phyloP scores from a whole-genome alignment of 2,113 vertebrate species.

The Oceanodroma tethys region DNA sequence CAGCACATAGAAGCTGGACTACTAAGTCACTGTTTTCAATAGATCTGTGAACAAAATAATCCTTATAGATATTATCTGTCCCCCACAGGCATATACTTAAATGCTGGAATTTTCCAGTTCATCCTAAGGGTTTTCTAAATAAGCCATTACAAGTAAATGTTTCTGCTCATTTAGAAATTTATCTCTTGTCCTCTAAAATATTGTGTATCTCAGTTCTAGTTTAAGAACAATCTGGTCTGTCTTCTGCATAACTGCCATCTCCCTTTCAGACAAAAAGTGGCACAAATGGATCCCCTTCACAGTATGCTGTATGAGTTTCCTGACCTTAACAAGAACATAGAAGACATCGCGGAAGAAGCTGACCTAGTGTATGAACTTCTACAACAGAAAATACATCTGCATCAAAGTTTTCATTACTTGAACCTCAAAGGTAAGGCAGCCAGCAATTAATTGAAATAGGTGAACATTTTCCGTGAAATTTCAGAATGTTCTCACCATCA shows the following conservation, averaged over 20 bases:
- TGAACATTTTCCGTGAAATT: not conserved
- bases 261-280: slow-evolving; percentile 71
- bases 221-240: not conserved
- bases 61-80: not conserved
- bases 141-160: not conserved
- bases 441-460: not conserved
- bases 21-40: not conserved
- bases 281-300: slow-evolving; percentile 61
- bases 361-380: slow-evolving; percentile 65
- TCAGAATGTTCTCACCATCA: not conserved
- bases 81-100: not conserved
- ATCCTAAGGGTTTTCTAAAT: not conserved
- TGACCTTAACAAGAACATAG: slow-evolving; percentile 71
- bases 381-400: slow-evolving; percentile 33
- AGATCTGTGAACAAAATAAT: not conserved
- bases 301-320: slow-evolving; percentile 62
- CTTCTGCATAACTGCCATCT: not conserved
- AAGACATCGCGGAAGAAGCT: slow-evolving; percentile 71
- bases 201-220: not conserved
- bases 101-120: not conserved
- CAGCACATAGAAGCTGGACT: not conserved
- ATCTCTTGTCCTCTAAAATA: not conserved
- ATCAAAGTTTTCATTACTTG: slow-evolving; percentile 6
- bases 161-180: not conserved
- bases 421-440: slow-evolving; percentile 54